Percentiles rank a stretch among this genome's conserved stretches.
phyloP scores from a whole-genome alignment of 2,888 invertebrate genomes.

The Apotomis betuletana region DNA sequence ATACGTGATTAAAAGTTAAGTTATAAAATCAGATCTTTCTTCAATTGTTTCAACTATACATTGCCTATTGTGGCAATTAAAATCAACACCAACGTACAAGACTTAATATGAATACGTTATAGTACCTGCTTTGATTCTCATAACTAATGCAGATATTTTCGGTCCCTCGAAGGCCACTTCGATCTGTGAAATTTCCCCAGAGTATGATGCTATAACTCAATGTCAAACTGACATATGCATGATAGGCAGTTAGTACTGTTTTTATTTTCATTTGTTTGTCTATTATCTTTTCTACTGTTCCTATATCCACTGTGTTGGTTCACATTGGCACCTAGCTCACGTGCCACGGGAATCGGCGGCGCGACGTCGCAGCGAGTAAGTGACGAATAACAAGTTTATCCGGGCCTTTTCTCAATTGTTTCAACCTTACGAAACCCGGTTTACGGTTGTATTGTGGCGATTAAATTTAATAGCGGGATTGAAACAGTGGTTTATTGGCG shows the following conservation, averaged over 20 bases:
- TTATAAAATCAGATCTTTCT: too few species aligned
- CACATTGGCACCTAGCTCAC: conserved; percentile 31
- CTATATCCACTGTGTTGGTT: not conserved
- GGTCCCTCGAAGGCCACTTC: too few species aligned
- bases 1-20: too few species aligned
- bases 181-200: too few species aligned
- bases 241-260: too few species aligned
- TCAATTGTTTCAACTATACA: not conserved
- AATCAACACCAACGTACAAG: too few species aligned
- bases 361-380: conserved; percentile 38
- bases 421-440: conserved; percentile 36
- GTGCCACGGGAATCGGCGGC: conserved; percentile 34
- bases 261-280: not conserved
- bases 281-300: not conserved
- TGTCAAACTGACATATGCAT: too few species aligned
- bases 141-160: too few species aligned
- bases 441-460: conserved; percentile 25
- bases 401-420: conserved; percentile 40
- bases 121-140: too few species aligned
- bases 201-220: too few species aligned
- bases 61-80: too few species aligned
- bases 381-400: conserved; percentile 42
- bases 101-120: too few species aligned
- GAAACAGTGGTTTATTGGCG: conserved; percentile 20
- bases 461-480: conserved; percentile 31